phyloP scores from a whole-genome alignment of 92 coral and sea anemone species.

The Ricordea florida region DNA sequence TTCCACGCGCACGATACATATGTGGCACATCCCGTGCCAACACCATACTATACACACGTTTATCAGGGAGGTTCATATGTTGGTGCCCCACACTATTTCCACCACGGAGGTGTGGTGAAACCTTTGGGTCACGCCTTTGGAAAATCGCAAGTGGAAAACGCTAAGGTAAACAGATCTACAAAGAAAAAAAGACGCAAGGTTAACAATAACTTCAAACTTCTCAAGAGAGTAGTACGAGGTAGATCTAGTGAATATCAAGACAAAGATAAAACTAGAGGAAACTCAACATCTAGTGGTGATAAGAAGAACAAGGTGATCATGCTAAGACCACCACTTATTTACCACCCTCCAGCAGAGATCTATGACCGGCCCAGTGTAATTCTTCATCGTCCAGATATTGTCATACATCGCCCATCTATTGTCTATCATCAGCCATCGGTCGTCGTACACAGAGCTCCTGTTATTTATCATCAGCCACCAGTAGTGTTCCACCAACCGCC shows the following conservation, averaged over 20 bases:
- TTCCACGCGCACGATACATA: conserved; percentile 85
- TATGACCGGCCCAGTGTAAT: conserved; percentile 88
- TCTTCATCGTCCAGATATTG: conserved; percentile 90
- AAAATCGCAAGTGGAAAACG: conserved; percentile 59
- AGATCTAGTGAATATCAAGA: not conserved
- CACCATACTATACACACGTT: conserved; percentile 64
- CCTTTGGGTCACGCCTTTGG: conserved; percentile 29
- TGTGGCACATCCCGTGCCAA: conserved; percentile 70
- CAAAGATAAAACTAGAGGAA: too few species aligned
- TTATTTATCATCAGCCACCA: conserved; percentile 84
- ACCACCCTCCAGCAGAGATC: conserved; percentile 98
- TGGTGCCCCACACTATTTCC: conserved; percentile 80
- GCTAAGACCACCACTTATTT: conserved; percentile 89
- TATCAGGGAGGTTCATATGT: conserved; percentile 68
- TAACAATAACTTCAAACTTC: not conserved
- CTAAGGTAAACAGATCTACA: not conserved
- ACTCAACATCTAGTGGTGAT: conserved; percentile 1
- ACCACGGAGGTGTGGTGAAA: conserved; percentile 43
- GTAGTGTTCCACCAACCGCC: conserved; percentile 97
- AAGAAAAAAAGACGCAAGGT: conserved; percentile 44
- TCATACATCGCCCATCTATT: conserved; percentile 92
- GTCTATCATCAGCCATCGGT: conserved; percentile 96
- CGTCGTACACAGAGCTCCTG: conserved; percentile 92
- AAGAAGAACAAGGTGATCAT: conserved; percentile 87
- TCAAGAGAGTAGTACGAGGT: not conserved